phyloP scores from a whole-genome alignment of 1,140 invertebrate species.

The Phortica variegata region DNA sequence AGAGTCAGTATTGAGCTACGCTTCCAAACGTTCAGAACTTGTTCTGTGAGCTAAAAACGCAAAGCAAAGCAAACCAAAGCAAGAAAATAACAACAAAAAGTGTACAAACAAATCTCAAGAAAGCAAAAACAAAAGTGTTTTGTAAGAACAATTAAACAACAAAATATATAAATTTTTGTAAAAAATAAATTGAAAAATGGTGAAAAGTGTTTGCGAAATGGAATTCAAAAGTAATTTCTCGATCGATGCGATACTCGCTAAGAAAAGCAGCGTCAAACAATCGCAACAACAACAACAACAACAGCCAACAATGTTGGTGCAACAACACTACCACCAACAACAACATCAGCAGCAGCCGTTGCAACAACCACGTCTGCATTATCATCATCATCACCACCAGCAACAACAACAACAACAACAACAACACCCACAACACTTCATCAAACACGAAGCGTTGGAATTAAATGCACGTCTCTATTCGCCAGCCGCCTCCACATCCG shows the following conservation, averaged over 20 bases:
- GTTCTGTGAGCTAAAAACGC: not conserved
- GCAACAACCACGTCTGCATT: not conserved
- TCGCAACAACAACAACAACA: constrained; percentile 8
- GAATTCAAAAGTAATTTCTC: constrained; percentile 66
- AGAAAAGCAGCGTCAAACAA: constrained; percentile 25
- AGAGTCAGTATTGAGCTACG: constrained; percentile 42
- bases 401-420: constrained; percentile 11
- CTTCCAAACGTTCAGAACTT: constrained; percentile 24
- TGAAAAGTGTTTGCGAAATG: constrained; percentile 52
- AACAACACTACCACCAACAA: constrained; percentile 18
- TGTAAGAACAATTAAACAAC: constrained; percentile 1
- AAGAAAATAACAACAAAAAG: no score
- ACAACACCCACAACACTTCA: constrained; percentile 14
- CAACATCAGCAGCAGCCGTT: constrained; percentile 18
- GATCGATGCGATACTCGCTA: constrained; percentile 69
- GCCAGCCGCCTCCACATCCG: constrained; percentile 50
- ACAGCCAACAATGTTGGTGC: constrained; percentile 3
- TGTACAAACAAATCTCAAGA: constrained; percentile 15
- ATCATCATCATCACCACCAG: constrained; percentile 7
- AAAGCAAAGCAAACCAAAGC: constrained; percentile 18
- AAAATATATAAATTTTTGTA: constrained; percentile 5
- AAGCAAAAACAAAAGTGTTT: constrained; percentile 8
- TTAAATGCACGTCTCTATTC: constrained; percentile 19
- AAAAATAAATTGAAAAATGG: constrained; percentile 23
- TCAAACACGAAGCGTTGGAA: no score